Evolutionary conservation across 1,140 invertebrate species (phyloP).

Genomic region (Drosophila bocki): DNA sequence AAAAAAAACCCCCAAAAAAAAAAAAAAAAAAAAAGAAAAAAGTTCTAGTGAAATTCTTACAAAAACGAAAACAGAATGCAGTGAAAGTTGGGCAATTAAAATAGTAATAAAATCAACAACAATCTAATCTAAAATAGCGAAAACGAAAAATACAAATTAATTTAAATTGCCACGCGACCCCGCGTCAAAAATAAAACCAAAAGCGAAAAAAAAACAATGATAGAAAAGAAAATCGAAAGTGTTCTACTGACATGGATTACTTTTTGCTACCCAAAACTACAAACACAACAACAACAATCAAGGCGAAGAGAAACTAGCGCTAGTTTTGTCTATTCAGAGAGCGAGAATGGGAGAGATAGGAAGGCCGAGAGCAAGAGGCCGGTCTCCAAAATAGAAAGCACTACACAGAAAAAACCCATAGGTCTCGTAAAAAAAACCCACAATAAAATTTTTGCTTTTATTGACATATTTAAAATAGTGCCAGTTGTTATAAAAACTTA

Average conservation of each 20-base stretch:
- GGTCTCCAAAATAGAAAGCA: constrained; percentile 70
- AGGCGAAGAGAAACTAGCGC: constrained; percentile 64
- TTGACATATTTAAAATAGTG: too few species aligned
- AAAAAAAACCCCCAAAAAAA: too few species aligned
- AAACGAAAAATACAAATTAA: constrained; percentile 22
- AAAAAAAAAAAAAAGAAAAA: constrained; percentile 8
- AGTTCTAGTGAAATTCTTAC: constrained; percentile 38
- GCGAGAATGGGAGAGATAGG: constrained; percentile 25
- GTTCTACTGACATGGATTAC: constrained; percentile 85
- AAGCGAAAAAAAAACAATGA: constrained; percentile 30
- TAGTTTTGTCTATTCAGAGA: constrained; percentile 64
- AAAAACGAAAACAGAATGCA: constrained; percentile 7
- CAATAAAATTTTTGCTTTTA: background rate
- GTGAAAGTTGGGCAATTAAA: constrained; percentile 55
- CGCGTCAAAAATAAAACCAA: constrained; percentile 40
- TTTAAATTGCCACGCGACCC: constrained; percentile 47
- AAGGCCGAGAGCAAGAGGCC: constrained; percentile 30
- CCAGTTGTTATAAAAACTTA: background rate
- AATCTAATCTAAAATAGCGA: constrained; percentile 28
- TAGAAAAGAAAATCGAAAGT: constrained; percentile 79
- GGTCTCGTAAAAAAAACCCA: background rate
- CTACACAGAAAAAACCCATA: constrained; percentile 28
- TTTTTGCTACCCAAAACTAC: constrained; percentile 62
- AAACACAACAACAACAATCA: constrained; percentile 36
- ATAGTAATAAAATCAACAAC: constrained; percentile 30